These are phyloP conservation scores for Perizoma flavofasciatum DNA, from an alignment of 2,888 invertebrate genomes.

Conservation along the genomic window DNA sequence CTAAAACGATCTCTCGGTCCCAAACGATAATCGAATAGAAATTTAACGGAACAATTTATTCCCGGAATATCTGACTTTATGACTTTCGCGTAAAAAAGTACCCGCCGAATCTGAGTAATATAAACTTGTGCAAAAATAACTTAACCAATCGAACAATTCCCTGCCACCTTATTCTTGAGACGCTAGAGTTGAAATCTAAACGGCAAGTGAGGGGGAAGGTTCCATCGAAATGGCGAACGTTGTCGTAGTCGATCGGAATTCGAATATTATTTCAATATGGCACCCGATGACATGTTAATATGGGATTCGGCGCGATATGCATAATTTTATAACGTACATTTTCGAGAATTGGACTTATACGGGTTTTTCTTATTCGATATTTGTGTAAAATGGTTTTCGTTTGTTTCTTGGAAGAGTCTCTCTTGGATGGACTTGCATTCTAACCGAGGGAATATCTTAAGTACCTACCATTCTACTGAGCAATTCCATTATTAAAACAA, in stretches of 20 bases:
- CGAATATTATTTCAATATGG: slow-evolving; percentile 79
- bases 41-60: slow-evolving; percentile 66
- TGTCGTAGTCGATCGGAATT: slow-evolving; percentile 42
- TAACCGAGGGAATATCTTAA: no score
- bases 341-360: slow-evolving; percentile 47
- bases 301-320: slow-evolving; percentile 70
- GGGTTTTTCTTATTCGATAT: slow-evolving; percentile 39
- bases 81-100: slow-evolving; percentile 62
- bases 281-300: slow-evolving; percentile 81
- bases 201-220: slow-evolving; percentile 1
- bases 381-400: slow-evolving; percentile 19
- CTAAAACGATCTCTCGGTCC: slow-evolving; percentile 39
- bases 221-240: slow-evolving; percentile 15
- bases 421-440: no score
- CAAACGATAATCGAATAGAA: slow-evolving; percentile 66
- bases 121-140: slow-evolving; percentile 46
- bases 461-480: no score
- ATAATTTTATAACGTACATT: slow-evolving; percentile 67
- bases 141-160: background rate
- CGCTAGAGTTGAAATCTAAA: slow-evolving; percentile 23
- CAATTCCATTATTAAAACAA: no score
- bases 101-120: slow-evolving; percentile 57
- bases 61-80: slow-evolving; percentile 55
- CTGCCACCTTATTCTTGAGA: slow-evolving; percentile 16
- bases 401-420: background rate